Conservation (phyloP, 2,888 invertebrate species). For the Cynaeus angustus region DNA sequence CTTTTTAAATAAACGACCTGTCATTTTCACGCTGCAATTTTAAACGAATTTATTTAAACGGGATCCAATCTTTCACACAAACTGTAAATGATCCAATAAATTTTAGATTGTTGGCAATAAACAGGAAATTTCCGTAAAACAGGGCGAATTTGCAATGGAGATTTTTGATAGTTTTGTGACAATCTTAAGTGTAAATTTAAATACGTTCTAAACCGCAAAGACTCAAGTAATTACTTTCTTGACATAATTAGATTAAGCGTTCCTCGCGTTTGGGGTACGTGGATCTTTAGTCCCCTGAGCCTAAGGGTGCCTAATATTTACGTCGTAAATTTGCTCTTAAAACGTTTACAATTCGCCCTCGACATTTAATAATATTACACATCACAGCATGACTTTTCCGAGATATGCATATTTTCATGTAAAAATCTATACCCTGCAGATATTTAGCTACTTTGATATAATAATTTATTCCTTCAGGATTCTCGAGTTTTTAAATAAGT, state of each 20-base stretch:
- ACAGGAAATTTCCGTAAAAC: slow-evolving; percentile 6
- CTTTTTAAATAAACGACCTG: slow-evolving; percentile 10
- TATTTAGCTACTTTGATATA: background rate
- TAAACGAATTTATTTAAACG: slow-evolving; percentile 15
- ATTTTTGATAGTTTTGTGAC: slow-evolving; percentile 37
- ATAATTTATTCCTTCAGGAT: slow-evolving; percentile 1
- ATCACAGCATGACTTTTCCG: slow-evolving; percentile 12
- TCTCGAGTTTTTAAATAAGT: too few relatives aligned
- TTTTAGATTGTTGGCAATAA: slow-evolving; percentile 18
- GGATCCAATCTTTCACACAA: slow-evolving; percentile 16
- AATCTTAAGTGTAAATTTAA: slow-evolving; percentile 26
- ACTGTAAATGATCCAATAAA: slow-evolving; percentile 13
- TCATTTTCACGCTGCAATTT: slow-evolving; percentile 1
- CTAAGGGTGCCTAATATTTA: slow-evolving; percentile 32
- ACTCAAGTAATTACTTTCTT: slow-evolving; percentile 37
- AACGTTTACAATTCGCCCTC: slow-evolving; percentile 25
- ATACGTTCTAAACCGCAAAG: slow-evolving; percentile 31
- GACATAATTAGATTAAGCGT: slow-evolving; percentile 38
- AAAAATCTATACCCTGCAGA: too few relatives aligned
- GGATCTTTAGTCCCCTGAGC: slow-evolving; percentile 26
- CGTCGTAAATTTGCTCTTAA: slow-evolving; percentile 37
- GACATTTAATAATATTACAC: slow-evolving; percentile 31
- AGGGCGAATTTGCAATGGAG: slow-evolving; percentile 22
- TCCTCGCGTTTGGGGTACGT: slow-evolving; percentile 30
- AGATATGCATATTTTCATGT: background rate